A percentile compares a stretch with the other conserved stretches of the same genome.
Evolutionary conservation across 2,888 invertebrate genomes (phyloP).

Genomic region (Coecobrya sp.): DNA sequence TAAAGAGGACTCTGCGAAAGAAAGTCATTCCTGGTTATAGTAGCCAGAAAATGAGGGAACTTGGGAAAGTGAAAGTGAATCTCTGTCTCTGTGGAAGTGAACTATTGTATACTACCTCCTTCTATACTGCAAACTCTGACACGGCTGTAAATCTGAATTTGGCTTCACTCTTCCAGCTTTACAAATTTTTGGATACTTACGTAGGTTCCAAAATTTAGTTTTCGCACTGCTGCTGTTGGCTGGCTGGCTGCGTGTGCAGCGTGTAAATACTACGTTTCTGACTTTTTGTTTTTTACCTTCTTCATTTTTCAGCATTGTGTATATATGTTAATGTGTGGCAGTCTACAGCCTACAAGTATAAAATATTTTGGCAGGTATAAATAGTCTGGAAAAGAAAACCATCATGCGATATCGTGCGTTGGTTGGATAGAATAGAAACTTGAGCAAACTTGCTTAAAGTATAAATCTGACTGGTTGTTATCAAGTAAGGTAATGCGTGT

Average conservation of each 20-base stretch:
- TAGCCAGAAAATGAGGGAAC: constrained; percentile 17
- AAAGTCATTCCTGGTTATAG: neutral
- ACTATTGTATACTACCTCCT: neutral
- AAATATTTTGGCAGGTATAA: constrained; percentile 39
- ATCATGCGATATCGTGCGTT: neutral
- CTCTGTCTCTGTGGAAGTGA: constrained; percentile 30
- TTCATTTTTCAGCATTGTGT: neutral
- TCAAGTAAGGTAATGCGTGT: neutral
- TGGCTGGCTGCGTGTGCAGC: neutral
- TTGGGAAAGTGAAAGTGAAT: constrained; percentile 18
- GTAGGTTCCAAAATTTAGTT: neutral
- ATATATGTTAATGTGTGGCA: too few relatives aligned
- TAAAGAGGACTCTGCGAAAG: neutral
- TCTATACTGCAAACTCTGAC: constrained; percentile 32
- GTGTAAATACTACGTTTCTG: neutral
- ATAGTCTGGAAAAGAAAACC: neutral
- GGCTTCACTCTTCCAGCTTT: constrained; percentile 30
- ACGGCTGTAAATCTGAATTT: constrained; percentile 68
- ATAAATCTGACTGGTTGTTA: neutral
- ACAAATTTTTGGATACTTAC: neutral
- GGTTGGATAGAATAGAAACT: neutral
- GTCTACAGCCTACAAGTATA: neutral
- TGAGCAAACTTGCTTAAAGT: neutral
- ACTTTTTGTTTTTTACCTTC: neutral
- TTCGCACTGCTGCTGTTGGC: neutral